These are phyloP conservation scores for Spea bombifrons DNA, from an alignment of 2,113 vertebrate species.

Conservation along the genomic window DNA sequence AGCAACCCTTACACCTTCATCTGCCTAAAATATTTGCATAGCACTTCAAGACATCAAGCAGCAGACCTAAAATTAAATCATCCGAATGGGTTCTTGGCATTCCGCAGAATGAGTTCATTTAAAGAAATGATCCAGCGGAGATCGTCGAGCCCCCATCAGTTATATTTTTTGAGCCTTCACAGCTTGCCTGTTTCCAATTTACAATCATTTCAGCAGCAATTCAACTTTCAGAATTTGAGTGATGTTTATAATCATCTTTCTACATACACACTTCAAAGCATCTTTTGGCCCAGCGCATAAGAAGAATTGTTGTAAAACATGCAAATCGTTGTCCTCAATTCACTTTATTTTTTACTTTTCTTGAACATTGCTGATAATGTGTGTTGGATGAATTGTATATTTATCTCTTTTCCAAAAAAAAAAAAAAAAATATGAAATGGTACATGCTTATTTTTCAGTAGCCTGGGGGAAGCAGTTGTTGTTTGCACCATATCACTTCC, in stretches of 20 bases:
- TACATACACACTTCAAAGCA: not conserved
- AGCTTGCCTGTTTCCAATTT: conserved; percentile 18
- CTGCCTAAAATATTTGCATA: conserved; percentile 28
- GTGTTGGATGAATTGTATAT: no score
- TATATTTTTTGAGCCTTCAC: conserved; percentile 5
- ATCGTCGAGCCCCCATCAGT: not conserved
- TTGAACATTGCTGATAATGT: no score
- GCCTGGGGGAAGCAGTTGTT: no score
- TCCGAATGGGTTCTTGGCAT: conserved; percentile 31
- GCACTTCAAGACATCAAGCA: conserved; percentile 29
- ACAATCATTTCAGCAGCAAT: conserved; percentile 30
- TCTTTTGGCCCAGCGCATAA: not conserved
- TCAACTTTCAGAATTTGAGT: conserved; percentile 12
- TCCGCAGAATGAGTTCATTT: conserved; percentile 28
- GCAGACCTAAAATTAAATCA: conserved; percentile 33
- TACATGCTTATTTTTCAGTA: no score
- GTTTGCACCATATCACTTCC: no score
- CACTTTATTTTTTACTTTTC: no score
- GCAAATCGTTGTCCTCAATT: not conserved
- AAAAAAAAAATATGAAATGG: no score
- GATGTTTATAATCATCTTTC: not conserved
- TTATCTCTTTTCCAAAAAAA: no score
- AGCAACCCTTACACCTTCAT: conserved; percentile 14
- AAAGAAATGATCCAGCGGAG: conserved; percentile 34
- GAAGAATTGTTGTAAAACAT: not conserved